Percentiles rank a stretch among this genome's conserved stretches.
These are phyloP conservation scores for Fulica atra DNA, from an alignment of 2,113 vertebrate species.

Conservation along the genomic window DNA sequence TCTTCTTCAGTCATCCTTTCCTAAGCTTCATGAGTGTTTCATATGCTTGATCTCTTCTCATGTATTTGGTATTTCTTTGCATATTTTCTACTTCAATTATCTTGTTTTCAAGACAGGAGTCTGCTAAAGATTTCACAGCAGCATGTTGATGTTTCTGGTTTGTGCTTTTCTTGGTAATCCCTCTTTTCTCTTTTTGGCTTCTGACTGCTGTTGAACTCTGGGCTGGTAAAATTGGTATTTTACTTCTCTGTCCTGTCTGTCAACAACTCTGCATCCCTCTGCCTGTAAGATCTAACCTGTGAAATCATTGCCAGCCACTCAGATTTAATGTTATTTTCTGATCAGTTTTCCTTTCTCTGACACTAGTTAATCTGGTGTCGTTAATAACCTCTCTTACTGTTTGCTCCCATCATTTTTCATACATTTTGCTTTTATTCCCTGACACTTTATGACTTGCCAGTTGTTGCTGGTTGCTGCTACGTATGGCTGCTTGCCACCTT, in stretches of 20 bases:
- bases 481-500: neutral
- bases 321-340: neutral
- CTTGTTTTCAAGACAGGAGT: neutral
- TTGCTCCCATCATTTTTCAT: rapidly evolving
- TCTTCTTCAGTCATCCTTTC: neutral
- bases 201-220: neutral
- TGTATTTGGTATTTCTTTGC: neutral
- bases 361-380: neutral
- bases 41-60: neutral
- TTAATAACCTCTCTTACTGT: neutral
- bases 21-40: neutral
- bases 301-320: neutral
- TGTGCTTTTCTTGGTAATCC: neutral
- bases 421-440: neutral
- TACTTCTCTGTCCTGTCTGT: neutral
- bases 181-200: neutral
- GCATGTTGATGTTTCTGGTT: neutral
- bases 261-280: neutral
- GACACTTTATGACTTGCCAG: neutral
- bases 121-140: neutral
- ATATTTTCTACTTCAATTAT: neutral
- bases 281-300: neutral
- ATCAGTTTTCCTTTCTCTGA: neutral
- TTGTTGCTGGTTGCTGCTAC: neutral
- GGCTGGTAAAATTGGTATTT: neutral